phyloP scores from a whole-genome alignment of 2,797 vertebrate genomes.

The Channallabes apus region DNA sequence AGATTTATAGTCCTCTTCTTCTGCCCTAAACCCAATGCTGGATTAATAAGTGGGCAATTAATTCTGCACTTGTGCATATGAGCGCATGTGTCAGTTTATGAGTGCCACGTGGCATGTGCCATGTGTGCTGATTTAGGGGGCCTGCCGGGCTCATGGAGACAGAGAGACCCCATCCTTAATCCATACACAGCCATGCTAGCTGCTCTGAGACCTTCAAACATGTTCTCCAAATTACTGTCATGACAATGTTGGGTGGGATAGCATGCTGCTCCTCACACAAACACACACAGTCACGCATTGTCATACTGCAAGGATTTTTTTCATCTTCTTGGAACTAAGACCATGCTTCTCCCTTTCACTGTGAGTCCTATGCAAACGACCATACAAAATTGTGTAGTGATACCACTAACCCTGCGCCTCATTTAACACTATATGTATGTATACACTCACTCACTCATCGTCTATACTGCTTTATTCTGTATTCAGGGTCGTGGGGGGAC shows the following conservation, averaged over 20 bases:
- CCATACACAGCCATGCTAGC: conserved; percentile 45
- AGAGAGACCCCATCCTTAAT: conserved; percentile 48
- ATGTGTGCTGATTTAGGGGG: conserved; percentile 34
- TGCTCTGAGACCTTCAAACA: conserved; percentile 34
- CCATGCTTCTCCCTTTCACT: not conserved
- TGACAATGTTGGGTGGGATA: conserved; percentile 30
- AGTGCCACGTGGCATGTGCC: conserved; percentile 28
- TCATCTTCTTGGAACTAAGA: not conserved
- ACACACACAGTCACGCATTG: not conserved
- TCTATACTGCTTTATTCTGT: too few species aligned
- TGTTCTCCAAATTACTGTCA: conserved; percentile 50
- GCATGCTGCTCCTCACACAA: not conserved
- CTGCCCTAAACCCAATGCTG: conserved; percentile 17
- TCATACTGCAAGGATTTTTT: not conserved
- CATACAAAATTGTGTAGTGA: not conserved
- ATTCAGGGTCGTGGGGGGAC: too few species aligned
- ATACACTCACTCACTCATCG: not conserved
- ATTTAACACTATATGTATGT: not conserved
- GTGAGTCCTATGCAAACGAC: not conserved
- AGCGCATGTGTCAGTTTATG: conserved; percentile 18
- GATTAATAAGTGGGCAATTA: conserved; percentile 56
- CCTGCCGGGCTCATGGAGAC: conserved; percentile 39
- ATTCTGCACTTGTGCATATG: conserved; percentile 41
- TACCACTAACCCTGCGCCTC: not conserved
- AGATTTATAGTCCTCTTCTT: conserved; percentile 32